A percentile compares a stretch with the other conserved stretches of the same genome.
phyloP scores from a whole-genome alignment of 2,888 invertebrate species.

The Adelphocoris suturalis region DNA sequence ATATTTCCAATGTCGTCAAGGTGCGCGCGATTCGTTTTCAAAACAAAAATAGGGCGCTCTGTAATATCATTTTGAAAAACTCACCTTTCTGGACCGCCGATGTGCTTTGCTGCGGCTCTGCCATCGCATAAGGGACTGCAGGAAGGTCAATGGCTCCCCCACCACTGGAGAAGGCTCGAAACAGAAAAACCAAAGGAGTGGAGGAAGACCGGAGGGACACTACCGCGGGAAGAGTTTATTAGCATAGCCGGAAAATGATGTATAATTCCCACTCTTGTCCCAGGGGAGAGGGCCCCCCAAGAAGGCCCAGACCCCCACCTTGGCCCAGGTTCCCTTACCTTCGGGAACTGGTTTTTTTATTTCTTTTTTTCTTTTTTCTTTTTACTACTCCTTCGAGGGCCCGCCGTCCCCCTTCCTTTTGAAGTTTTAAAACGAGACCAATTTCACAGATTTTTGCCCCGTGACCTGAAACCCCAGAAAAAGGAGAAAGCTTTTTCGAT shows the following conservation, averaged over 20 bases:
- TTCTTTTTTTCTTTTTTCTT: slow-evolving; percentile 53
- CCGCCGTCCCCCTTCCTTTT: slow-evolving; percentile 23
- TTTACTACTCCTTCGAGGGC: slow-evolving; percentile 24
- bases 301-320: slow-evolving; percentile 18
- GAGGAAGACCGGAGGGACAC: not conserved
- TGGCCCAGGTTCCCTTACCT: slow-evolving; percentile 19
- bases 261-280: slow-evolving; percentile 47
- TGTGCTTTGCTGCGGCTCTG: slow-evolving; percentile 73
- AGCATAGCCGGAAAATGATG: slow-evolving; percentile 70
- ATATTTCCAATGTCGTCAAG: slow-evolving; percentile 20
- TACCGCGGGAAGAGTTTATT: slow-evolving; percentile 56
- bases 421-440: slow-evolving; percentile 59
- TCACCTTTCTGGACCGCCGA: slow-evolving; percentile 73
- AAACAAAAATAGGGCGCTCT: not conserved
- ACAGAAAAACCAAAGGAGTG: not conserved
- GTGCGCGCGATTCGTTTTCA: not conserved
- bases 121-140: slow-evolving; percentile 69
- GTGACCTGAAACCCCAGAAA: slow-evolving; percentile 70
- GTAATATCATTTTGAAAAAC: slow-evolving; percentile 34
- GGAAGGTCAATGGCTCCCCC: slow-evolving; percentile 73
- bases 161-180: not conserved
- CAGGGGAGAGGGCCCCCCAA: slow-evolving; percentile 23
- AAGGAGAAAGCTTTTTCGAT: slow-evolving; percentile 54
- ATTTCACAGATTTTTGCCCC: slow-evolving; percentile 69
- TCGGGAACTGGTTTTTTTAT: slow-evolving; percentile 7